These are phyloP conservation scores for Philhelius pedissequus DNA, from an alignment of 2,888 invertebrate genomes.

Conservation along the genomic window DNA sequence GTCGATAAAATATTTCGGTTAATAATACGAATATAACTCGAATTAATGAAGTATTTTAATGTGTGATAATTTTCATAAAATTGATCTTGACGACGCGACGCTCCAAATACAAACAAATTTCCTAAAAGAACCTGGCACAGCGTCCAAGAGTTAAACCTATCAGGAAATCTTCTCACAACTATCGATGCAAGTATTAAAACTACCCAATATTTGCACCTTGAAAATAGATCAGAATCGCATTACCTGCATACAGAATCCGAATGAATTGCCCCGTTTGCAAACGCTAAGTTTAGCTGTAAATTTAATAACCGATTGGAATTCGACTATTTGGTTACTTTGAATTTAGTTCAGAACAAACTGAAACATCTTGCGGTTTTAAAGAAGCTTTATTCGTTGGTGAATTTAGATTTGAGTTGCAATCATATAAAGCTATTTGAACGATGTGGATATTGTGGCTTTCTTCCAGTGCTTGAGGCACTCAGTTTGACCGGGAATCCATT, in stretches of 20 bases:
- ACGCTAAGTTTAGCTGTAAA: constrained; percentile 90
- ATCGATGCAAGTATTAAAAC: constrained; percentile 91
- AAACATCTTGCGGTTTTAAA: constrained; percentile 85
- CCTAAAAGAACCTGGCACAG: constrained; percentile 82
- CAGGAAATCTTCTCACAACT: constrained; percentile 86
- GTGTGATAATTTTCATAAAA: constrained; percentile 91
- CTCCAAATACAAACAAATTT: constrained; percentile 71
- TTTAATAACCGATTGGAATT: constrained; percentile 85
- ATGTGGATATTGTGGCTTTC: constrained; percentile 87
- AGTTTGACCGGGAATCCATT: constrained; percentile 94
- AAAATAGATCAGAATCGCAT: constrained; percentile 90
- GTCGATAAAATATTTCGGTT: constrained; percentile 79
- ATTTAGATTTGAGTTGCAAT: constrained; percentile 93
- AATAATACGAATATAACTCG: constrained; percentile 77
- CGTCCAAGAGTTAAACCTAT: constrained; percentile 86
- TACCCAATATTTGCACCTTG: constrained; percentile 85
- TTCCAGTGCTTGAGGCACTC: constrained; percentile 94
- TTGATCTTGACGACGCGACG: constrained; percentile 69
- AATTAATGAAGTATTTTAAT: constrained; percentile 89
- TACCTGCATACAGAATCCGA: constrained; percentile 86
- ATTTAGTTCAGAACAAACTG: constrained; percentile 91
- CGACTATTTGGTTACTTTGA: constrained; percentile 92
- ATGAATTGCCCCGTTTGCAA: constrained; percentile 87
- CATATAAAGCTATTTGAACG: constrained; percentile 88
- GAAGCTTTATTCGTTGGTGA: constrained; percentile 91